phyloP scores from a whole-genome alignment of 2,113 vertebrate genomes.

The Blennius ocellaris region DNA sequence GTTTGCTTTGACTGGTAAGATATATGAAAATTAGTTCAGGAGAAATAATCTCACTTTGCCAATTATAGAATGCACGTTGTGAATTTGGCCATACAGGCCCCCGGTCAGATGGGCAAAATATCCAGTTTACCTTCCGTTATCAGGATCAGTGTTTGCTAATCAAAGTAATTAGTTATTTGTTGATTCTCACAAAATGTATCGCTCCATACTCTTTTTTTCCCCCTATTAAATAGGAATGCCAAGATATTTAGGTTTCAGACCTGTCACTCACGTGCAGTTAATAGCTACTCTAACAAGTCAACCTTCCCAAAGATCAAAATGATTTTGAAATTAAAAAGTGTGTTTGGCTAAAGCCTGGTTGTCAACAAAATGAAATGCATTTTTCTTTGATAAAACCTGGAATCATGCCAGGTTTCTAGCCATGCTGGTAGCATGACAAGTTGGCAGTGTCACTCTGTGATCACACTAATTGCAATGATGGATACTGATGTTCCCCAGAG shows the following conservation, averaged over 20 bases:
- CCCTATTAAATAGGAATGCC: neutral
- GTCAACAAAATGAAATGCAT: neutral
- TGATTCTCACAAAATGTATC: neutral
- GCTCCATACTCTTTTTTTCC: neutral
- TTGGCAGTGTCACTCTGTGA: neutral
- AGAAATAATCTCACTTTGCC: constrained; percentile 1
- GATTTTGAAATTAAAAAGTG: neutral
- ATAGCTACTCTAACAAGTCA: neutral
- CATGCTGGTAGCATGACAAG: neutral
- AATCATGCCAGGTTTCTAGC: neutral
- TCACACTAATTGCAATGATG: neutral
- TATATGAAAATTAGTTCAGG: neutral
- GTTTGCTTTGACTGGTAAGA: constrained; percentile 15
- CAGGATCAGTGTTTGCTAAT: neutral
- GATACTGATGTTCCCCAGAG: neutral
- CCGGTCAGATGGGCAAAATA: neutral
- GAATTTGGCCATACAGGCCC: neutral
- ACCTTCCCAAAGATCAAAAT: neutral
- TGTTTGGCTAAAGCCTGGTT: neutral
- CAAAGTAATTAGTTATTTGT: neutral
- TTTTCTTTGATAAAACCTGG: neutral
- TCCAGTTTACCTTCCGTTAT: neutral
- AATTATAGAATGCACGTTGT: neutral
- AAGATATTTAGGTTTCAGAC: constrained; percentile 12
- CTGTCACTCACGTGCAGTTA: neutral